Evolutionary conservation across 2,797 vertebrate genomes (phyloP).

Genomic region (Trichosurus vulpecula): DNA sequence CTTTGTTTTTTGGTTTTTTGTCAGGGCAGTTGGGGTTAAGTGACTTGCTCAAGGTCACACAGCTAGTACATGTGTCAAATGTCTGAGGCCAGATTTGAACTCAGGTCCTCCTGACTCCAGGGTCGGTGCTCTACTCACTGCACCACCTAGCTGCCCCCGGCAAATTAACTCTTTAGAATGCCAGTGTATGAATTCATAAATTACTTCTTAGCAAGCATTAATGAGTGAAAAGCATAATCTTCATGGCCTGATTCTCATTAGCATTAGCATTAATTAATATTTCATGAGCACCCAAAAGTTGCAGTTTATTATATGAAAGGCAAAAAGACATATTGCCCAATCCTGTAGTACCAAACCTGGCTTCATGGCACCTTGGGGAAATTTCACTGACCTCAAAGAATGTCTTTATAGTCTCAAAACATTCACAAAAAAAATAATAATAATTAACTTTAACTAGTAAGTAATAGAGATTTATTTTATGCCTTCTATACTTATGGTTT

Average conservation of each 20-base stretch:
- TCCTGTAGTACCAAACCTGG: conserved; percentile 65
- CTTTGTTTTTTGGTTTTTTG: too few relatives aligned
- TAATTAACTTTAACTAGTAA: conserved; percentile 66
- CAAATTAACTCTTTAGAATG: conserved; percentile 77
- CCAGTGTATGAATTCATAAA: conserved; percentile 76
- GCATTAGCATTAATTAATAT: conserved; percentile 77
- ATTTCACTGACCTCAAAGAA: neutral
- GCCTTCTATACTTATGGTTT: conserved; percentile 65
- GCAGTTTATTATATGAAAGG: conserved; percentile 72
- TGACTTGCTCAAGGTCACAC: too few relatives aligned
- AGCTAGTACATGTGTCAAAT: too few relatives aligned
- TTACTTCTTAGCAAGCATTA: conserved; percentile 73
- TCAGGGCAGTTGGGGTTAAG: too few relatives aligned
- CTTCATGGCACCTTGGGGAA: conserved; percentile 35
- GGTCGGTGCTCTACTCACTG: too few relatives aligned
- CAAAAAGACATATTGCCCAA: conserved; percentile 54
- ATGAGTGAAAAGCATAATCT: conserved; percentile 74
- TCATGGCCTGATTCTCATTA: conserved; percentile 74
- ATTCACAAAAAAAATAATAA: conserved; percentile 70
- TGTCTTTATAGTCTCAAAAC: conserved; percentile 63
- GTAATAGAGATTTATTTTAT: conserved; percentile 70
- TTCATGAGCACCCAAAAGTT: conserved; percentile 77
- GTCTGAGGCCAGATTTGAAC: too few relatives aligned
- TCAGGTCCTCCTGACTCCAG: too few relatives aligned
- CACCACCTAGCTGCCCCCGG: too few relatives aligned